Conservation (phyloP, 1,140 invertebrate species). For the Campoletis sonorensis region DNA sequence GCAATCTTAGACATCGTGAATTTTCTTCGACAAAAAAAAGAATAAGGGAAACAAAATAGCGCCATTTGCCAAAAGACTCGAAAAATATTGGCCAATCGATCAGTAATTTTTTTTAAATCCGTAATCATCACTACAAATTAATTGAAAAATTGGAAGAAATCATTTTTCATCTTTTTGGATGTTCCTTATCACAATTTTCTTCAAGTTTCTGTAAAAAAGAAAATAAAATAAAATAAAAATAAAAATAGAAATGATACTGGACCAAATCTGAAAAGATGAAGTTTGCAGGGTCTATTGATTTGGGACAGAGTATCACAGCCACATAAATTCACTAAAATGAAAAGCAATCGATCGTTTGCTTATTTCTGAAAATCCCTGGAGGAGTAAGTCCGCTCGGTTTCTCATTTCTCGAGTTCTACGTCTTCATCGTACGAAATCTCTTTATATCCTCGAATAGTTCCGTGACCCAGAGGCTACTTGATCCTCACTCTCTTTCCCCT, state of each 20-base stretch:
- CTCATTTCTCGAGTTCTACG: not conserved
- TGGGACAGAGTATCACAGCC: not conserved
- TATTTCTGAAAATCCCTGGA: slow-evolving; percentile 28
- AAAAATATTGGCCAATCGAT: too few relatives aligned
- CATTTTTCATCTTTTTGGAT: not conserved
- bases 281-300: not conserved
- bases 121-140: not conserved
- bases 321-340: slow-evolving; percentile 20
- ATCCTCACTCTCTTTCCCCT: slow-evolving; percentile 52
- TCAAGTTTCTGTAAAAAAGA: not conserved
- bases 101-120: too few relatives aligned
- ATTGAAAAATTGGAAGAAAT: not conserved
- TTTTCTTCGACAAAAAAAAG: too few relatives aligned
- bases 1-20: too few relatives aligned
- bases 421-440: slow-evolving; percentile 29
- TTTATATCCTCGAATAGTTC: slow-evolving; percentile 42
- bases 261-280: not conserved
- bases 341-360: slow-evolving; percentile 23
- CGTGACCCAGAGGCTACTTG: slow-evolving; percentile 28
- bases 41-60: too few relatives aligned
- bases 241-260: not conserved
- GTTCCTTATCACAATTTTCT: too few relatives aligned
- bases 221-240: too few relatives aligned
- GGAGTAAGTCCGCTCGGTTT: slow-evolving; percentile 17
- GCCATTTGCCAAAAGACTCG: too few relatives aligned